Base-by-base conservation (phyloP, 1,140 invertebrate genomes). In the Drosophila orena region DNA sequence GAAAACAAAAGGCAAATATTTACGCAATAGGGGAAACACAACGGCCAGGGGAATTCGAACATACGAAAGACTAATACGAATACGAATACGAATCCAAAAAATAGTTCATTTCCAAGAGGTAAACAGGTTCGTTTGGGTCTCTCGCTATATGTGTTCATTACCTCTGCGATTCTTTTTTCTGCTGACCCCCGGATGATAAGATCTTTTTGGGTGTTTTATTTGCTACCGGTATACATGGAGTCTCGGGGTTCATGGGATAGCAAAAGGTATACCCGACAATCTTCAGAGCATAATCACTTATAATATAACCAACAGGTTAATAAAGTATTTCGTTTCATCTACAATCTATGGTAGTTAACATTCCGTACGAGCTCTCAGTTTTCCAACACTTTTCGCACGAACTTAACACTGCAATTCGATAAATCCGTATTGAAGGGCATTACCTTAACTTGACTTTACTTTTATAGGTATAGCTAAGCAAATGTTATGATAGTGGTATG, bases 401-500 rank as follows among this genome's bases (percentile, higher is more conserved):
- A 22, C 20, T 12, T 14, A 7, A 2, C n/a, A 17, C n/a, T 49
- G 47, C n/a, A 49, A 15, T 30, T 49, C 47, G n/a, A n/a, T 34
- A 50, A 50, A 34, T 34, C 27, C n/a, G 11, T 30, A 50, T 34
- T 14, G 8, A 50, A 12, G 15, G 30, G 24, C n/a, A 50, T 50
- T 17, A 17, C 11, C 58, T 54, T 54, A 53, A 30, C 30, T 15
- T 37, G 34, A 60, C 14, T 60, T 47, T 17, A 17, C 17, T 17
- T 38, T 50, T 64, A n/a, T n/a, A n/a, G n/a, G n/a, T n/a, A n/a
- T n/a, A 68, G 59, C 59, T 68, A 68, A 53, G 60, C 64, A 68
- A 68, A 68, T 68, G 64, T 65, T 68, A 66, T 68, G 64, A 42
- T 65, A 35, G 46, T 66, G 61, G 65, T 65, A 68, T 68, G 65